Base-by-base conservation (phyloP, 1,140 invertebrate species). In the Leptestheria dahalacensis region DNA sequence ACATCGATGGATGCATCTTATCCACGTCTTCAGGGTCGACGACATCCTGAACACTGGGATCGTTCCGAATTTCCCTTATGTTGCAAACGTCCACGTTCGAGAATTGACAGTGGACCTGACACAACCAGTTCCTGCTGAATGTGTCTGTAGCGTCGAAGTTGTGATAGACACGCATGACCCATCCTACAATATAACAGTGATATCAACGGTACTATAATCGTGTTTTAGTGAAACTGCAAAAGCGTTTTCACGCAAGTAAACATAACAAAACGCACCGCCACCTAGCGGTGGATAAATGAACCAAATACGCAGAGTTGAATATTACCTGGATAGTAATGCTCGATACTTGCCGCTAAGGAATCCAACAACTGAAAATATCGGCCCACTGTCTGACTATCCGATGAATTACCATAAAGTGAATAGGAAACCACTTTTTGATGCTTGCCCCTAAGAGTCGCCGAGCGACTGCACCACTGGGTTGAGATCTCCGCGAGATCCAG, bases 1-100 rank as follows among this genome's bases (percentile, higher is more conserved):
- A 66, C 1, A 54, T 26, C 15, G 47, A 24, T 1, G 52, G 56
- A 51, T 55, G 48, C n/a, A 62, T 50, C 12, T 61, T n/a, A 9
- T 51, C 49, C 49, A 51, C 6, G 18, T 18, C 6, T 9, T 20
- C 24, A 1, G 25, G 18, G 25, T 29, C 20, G 12, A 28, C 28
- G 11, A 28, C 1, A 15, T 15, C 15, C 15, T 15, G 6, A 9
- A 41, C 33, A 9, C 15, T 15, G 6, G 33, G 6, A 41, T 15
- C 15, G 33, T 41, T 6, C 10, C n/a, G 9, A 15, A 56, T 20
- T 26, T 9, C 20, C 20, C 1, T 56, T 10, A 58, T 52, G 21
- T 53, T 15, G 47, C 57, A 58, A 18, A 58, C n/a, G 12, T 49
- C 20, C 9, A 59, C 47, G 41, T 58, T 12, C 18, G 49, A 18